A percentile compares a stretch with the other conserved stretches of the same genome.
Evolutionary conservation across 2,888 invertebrate genomes (phyloP).

Genomic region (Pammene aurita): DNA sequence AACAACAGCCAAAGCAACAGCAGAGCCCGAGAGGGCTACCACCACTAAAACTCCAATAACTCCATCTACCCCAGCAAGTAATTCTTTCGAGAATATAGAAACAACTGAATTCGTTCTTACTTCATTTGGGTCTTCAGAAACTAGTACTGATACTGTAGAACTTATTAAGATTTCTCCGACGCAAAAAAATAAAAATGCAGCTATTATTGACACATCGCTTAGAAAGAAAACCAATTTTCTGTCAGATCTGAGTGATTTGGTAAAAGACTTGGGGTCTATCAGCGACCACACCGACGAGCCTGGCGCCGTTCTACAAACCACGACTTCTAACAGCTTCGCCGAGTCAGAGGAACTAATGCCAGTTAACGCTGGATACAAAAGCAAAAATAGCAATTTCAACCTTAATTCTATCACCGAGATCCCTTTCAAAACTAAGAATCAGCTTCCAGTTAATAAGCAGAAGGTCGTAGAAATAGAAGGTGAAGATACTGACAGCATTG

Average conservation of each 20-base stretch:
- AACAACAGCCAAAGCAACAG: slow-evolving; percentile 53
- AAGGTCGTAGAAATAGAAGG: slow-evolving; percentile 72
- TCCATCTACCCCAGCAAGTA: slow-evolving; percentile 51
- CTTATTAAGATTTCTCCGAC: slow-evolving; percentile 64
- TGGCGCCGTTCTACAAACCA: slow-evolving; percentile 45
- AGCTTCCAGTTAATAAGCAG: slow-evolving; percentile 56
- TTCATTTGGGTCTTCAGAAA: slow-evolving; percentile 69
- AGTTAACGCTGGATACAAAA: slow-evolving; percentile 74
- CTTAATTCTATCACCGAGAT: slow-evolving; percentile 75
- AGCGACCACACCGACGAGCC: slow-evolving; percentile 67
- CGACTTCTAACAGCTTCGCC: slow-evolving; percentile 58
- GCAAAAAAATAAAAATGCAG: slow-evolving; percentile 60
- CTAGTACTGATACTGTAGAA: slow-evolving; percentile 69
- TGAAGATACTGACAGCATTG: slow-evolving; percentile 66
- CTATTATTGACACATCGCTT: slow-evolving; percentile 62
- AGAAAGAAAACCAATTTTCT: slow-evolving; percentile 62
- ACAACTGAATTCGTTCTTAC: slow-evolving; percentile 71
- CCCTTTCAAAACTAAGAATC: slow-evolving; percentile 66
- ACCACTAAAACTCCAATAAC: slow-evolving; percentile 53
- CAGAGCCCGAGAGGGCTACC: slow-evolving; percentile 59
- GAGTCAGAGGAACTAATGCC: slow-evolving; percentile 77
- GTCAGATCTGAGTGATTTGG: slow-evolving; percentile 71
- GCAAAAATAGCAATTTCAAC: slow-evolving; percentile 75
- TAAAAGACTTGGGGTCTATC: slow-evolving; percentile 76
- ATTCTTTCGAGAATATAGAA: slow-evolving; percentile 64